phyloP scores from a whole-genome alignment of 2,797 vertebrate genomes.

The Octomys mimax region DNA sequence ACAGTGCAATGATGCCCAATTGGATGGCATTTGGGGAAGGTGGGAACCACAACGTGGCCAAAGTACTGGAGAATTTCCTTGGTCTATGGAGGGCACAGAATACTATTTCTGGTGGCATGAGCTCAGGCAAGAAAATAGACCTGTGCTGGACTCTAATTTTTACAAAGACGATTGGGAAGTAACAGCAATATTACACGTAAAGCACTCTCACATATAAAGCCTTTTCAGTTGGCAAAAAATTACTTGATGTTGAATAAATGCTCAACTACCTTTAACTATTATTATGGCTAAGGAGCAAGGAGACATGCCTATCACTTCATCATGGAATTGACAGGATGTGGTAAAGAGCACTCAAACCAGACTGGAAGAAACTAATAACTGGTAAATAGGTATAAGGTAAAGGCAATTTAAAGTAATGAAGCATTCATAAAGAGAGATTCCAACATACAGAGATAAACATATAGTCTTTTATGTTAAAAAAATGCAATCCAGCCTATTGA shows the following conservation, averaged over 20 bases:
- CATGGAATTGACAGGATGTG: background rate
- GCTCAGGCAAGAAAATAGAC: background rate
- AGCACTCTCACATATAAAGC: background rate
- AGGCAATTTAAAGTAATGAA: conserved; percentile 22
- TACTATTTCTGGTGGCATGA: background rate
- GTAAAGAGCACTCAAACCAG: background rate
- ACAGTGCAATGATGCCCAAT: background rate
- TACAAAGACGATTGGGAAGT: background rate
- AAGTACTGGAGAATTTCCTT: background rate
- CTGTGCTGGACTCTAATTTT: background rate
- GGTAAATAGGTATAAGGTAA: background rate
- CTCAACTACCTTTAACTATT: background rate
- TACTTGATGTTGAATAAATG: background rate
- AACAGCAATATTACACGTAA: background rate
- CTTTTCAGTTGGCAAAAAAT: background rate
- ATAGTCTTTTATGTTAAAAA: conserved; percentile 4
- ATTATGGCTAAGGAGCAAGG: background rate
- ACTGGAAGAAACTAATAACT: background rate
- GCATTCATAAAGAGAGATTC: background rate
- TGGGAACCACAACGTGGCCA: background rate
- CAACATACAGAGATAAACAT: background rate
- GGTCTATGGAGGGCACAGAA: background rate
- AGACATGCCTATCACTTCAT: background rate
- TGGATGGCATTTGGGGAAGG: background rate
- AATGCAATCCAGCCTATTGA: background rate